These are phyloP conservation scores for Plebejus melissa DNA, from an alignment of 2,888 invertebrate species.

Conservation along the genomic window DNA sequence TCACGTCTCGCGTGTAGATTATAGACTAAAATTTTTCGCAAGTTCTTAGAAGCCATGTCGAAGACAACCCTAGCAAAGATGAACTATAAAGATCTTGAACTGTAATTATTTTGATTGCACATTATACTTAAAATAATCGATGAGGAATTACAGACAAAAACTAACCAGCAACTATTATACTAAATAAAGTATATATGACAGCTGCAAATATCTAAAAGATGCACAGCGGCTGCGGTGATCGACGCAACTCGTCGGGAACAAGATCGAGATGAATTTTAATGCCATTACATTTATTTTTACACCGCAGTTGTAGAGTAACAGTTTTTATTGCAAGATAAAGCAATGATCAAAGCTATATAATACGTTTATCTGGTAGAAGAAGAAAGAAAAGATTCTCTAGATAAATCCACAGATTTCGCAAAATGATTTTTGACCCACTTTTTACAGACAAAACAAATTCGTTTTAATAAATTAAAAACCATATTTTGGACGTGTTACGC, in stretches of 20 bases:
- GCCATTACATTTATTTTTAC: conserved; percentile 23
- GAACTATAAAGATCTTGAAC: neutral
- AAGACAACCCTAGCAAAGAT: neutral
- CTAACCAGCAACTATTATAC: conserved; percentile 6
- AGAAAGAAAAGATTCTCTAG: neutral
- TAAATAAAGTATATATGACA: conserved; percentile 14
- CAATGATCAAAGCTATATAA: neutral
- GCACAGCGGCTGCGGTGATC: neutral
- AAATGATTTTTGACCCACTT: neutral
- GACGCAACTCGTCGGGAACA: conserved; percentile 18
- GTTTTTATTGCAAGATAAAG: neutral
- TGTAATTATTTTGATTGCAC: conserved; percentile 3
- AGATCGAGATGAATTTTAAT: conserved; percentile 25
- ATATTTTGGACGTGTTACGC: conserved; percentile 1
- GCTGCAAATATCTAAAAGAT: conserved; percentile 21
- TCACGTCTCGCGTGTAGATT: neutral
- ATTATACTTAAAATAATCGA: neutral
- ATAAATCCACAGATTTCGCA: neutral
- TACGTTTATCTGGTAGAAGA: too few species aligned
- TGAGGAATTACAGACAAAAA: conserved; percentile 4
- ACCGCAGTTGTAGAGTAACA: neutral
- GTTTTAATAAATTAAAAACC: neutral
- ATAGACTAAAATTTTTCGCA: neutral
- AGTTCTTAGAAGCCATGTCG: neutral
- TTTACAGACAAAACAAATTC: conserved; percentile 6